Conservation (phyloP, 2,888 invertebrate genomes). For the Drosophila siamana region DNA sequence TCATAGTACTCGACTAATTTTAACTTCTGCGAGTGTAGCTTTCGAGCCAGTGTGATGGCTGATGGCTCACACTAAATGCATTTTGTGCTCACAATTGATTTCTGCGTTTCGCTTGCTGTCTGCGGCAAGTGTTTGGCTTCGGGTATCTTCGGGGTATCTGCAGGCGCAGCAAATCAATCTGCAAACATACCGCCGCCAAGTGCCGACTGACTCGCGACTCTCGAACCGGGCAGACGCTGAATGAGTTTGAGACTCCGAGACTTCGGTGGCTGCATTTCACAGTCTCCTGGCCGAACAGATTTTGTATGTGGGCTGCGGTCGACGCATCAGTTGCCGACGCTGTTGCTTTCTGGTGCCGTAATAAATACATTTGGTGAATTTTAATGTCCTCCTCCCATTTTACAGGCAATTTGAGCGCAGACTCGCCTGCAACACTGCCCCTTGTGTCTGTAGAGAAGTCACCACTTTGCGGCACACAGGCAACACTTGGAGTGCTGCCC, state of each 20-base stretch:
- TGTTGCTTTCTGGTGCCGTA: conserved; percentile 74
- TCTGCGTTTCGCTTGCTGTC: conserved; percentile 49
- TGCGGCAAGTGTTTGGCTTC: conserved; percentile 72
- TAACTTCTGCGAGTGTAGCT: conserved; percentile 34
- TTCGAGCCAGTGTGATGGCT: conserved; percentile 26
- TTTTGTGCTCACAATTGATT: conserved; percentile 66
- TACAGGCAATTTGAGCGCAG: conserved; percentile 78
- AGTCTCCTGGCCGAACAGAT: conserved; percentile 34
- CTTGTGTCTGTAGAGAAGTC: conserved; percentile 10
- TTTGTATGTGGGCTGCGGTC: conserved; percentile 57
- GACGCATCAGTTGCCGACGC: conserved; percentile 74
- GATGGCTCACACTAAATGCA: conserved; percentile 71
- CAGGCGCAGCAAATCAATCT: conserved; percentile 81
- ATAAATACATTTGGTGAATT: conserved; percentile 84
- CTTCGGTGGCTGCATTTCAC: conserved; percentile 19
- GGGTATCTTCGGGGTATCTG: conserved; percentile 62
- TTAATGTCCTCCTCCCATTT: conserved; percentile 84
- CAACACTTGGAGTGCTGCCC: conserved; percentile 61
- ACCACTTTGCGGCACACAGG: conserved; percentile 38
- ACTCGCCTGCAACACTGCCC: conserved; percentile 19
- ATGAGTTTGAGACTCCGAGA: conserved; percentile 15
- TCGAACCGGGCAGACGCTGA: conserved; percentile 20
- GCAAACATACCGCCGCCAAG: conserved; percentile 79
- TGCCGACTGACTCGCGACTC: conserved; percentile 47
- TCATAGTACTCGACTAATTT: neutral